phyloP scores from a whole-genome alignment of 2,797 vertebrate genomes.

The Xyrichtys novacula region DNA sequence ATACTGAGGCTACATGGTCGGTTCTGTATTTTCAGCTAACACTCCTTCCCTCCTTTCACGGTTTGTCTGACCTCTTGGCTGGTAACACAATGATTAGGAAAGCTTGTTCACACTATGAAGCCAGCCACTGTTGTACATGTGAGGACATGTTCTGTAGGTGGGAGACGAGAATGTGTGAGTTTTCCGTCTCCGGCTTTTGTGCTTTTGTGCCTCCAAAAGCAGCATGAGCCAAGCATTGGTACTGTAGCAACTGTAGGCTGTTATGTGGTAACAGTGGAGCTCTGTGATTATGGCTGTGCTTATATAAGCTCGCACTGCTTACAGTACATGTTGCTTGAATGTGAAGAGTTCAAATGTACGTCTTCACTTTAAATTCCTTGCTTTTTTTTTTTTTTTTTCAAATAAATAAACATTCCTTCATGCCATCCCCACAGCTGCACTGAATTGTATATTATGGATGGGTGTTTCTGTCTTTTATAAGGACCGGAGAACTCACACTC shows the following conservation, averaged over 20 bases:
- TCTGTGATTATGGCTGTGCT: neutral
- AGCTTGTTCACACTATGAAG: slow-evolving; percentile 11
- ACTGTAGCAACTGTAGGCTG: neutral
- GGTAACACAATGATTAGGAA: slow-evolving; percentile 35
- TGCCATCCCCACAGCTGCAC: neutral
- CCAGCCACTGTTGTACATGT: slow-evolving; percentile 10
- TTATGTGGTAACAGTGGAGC: neutral
- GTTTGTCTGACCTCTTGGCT: slow-evolving; percentile 33
- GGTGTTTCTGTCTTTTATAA: neutral
- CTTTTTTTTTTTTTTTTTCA: neutral
- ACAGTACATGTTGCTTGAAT: slow-evolving; percentile 17
- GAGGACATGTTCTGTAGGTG: slow-evolving; percentile 29
- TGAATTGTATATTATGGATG: neutral
- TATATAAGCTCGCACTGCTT: neutral
- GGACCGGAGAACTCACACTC: neutral
- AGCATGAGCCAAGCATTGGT: slow-evolving; percentile 7
- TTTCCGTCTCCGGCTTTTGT: neutral
- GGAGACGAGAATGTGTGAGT: slow-evolving; percentile 9
- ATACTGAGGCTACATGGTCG: slow-evolving; percentile 3
- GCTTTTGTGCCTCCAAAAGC: slow-evolving; percentile 14
- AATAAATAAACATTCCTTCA: neutral
- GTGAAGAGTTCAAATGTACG: neutral
- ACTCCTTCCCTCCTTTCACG: slow-evolving; percentile 8
- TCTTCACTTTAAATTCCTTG: neutral
- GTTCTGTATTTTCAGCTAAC: neutral